phyloP scores from a whole-genome alignment of 64 coral and sea anemone genomes.

The Pocillopora damicornis region DNA sequence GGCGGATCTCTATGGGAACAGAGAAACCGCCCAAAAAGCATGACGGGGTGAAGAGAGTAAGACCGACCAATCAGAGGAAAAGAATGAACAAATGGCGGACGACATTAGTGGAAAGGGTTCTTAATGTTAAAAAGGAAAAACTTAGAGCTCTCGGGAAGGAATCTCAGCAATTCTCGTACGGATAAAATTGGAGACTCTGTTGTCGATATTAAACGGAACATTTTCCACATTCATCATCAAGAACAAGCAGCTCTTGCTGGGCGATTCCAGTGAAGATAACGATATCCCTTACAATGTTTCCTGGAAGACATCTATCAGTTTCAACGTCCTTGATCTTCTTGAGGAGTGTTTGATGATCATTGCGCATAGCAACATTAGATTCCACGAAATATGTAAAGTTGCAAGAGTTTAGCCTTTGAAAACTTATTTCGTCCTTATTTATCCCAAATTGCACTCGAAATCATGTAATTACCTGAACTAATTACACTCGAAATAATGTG shows the following conservation, averaged over 20 bases:
- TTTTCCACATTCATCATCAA: background rate
- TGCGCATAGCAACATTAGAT: conserved; percentile 7
- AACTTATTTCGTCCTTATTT: no score
- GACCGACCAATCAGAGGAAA: background rate
- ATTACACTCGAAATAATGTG: no score
- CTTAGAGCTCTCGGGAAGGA: background rate
- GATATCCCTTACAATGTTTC: no score
- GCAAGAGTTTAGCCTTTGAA: background rate
- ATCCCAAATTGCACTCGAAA: no score
- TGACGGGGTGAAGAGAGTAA: background rate
- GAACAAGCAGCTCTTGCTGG: background rate
- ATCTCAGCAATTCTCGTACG: conserved; percentile 12
- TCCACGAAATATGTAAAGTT: conserved; percentile 42
- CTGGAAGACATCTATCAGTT: background rate
- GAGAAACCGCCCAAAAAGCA: background rate
- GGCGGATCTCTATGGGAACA: conserved; percentile 77
- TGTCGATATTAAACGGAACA: background rate
- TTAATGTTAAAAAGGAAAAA: background rate
- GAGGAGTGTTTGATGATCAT: conserved; percentile 58
- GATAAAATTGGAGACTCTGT: conserved; percentile 61
- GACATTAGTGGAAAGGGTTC: no score
- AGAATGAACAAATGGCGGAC: conserved; percentile 6
- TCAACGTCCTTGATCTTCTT: background rate
- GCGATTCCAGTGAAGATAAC: background rate
- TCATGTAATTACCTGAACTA: no score